Base-by-base conservation (phyloP, 37 sponge, comb jelly and placozoan species). In the Theonella swinhoei region DNA sequence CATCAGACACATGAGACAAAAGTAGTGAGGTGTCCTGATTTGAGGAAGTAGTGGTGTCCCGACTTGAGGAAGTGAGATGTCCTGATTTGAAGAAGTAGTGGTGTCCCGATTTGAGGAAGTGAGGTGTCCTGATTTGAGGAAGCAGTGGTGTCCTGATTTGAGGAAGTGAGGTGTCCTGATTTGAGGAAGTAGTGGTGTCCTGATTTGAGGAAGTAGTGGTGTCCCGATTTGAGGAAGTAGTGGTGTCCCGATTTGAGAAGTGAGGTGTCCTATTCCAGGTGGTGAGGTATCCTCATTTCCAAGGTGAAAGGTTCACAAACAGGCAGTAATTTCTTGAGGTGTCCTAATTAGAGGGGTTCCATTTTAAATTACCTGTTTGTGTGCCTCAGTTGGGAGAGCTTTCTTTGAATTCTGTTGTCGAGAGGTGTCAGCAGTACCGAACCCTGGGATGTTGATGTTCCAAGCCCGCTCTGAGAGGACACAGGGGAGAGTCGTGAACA, bases 391-490 rank as follows among this genome's bases (percentile, higher is more conserved):
- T 23, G 95, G 42, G 2, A 74, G 25, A 1, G 89, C 61, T 35
- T 91, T 91, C 76, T 88, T 88, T 23, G 82, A 32, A 22, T 84
- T 34, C 37, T 30, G 19, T 23, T 37, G 33, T 3, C 20, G 59
- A 37, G 63, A 26, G 0, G 19, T 32, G 8, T 88, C 91, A 4
- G 95, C 96, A 32, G 33, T 39, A 20, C 85, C 84, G 64, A 95
- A 95, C 1, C 98, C 98, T 25, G 98, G 98, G 1, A 92, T 92
- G 85, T 81, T 91, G 81, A 97, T 95, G 74, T 97, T 97, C 96
- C 96, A 97, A 26, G 83, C 79, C 0, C 88, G 80, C 61, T 95
- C 96, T 95, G 70, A 17, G 43, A 11, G 3, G 39, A 4, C 8
- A 70, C 1, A 32, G 4, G 20, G 39, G 75, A 76, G 60, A 23